Conservation (phyloP, 2,113 vertebrate genomes). For the Grallaria varia region DNA sequence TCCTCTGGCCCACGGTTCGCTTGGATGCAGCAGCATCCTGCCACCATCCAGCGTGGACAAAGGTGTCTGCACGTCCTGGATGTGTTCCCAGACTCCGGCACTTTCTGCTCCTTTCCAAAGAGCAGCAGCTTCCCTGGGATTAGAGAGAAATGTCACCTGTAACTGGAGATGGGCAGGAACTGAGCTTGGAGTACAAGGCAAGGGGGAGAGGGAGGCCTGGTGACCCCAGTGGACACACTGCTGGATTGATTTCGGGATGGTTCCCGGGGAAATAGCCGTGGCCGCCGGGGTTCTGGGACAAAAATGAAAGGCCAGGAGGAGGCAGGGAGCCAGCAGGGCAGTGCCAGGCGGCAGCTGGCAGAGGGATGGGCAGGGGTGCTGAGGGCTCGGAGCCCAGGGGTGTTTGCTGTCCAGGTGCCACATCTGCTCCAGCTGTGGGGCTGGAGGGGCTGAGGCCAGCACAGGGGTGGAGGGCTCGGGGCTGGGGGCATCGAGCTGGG, state of each 20-base stretch:
- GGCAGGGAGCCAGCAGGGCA: neutral
- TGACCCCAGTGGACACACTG: neutral
- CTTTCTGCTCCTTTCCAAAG: constrained; percentile 11
- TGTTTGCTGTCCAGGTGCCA: neutral
- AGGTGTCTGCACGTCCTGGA: neutral
- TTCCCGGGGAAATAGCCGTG: neutral
- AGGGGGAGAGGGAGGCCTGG: neutral
- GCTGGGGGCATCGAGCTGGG: neutral
- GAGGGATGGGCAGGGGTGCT: neutral
- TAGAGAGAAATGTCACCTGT: constrained; percentile 53
- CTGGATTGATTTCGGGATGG: neutral
- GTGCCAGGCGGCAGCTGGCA: neutral
- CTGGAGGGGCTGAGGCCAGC: rapidly evolving
- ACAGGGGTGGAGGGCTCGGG: rapidly evolving
- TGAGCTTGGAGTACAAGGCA: neutral
- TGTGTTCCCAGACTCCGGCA: neutral
- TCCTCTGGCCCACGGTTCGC: rapidly evolving
- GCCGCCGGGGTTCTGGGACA: neutral
- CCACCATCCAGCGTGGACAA: neutral
- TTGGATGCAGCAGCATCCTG: neutral
- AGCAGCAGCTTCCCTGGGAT: neutral
- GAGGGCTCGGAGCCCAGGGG: neutral
- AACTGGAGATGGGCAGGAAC: neutral
- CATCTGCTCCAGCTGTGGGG: neutral
- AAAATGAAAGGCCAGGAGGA: neutral